Base-by-base conservation (phyloP, 2,797 vertebrate genomes). In the Pantherophis alleghaniensis region DNA sequence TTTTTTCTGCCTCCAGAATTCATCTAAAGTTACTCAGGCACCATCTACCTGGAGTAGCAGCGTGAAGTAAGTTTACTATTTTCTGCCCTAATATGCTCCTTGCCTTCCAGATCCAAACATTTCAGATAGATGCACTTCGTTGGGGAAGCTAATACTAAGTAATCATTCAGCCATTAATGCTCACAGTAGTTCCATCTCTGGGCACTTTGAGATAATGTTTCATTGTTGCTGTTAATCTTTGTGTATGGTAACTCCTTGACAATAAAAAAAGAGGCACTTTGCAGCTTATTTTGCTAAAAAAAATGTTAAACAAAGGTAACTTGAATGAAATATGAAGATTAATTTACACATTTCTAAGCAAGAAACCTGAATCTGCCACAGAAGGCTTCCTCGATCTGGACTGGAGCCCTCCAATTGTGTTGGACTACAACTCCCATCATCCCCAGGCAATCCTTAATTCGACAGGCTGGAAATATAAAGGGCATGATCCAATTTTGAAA, bases 1-100 rank as follows among this genome's bases (percentile, higher is more conserved):
- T 61, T 47, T 61, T 89, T 47, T 26, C 94, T 93, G 94, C 94
- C 96, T 91, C 92, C 98, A 99, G 99, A 99, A 98, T 96, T 99
- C 99, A 94, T 98, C 99, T 86, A 99, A 99, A 98, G 98, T 98
- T 96, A 97, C 98, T 97, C 97, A 98, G 92, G 98, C 98, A 90
- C 98, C 98, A 42, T 98, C 98, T 91, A 95, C 98, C 3, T 99
- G 98, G 98, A 98, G 97, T 86, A 96, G 98, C 97, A 98, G 97
- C 97, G 98, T 97, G 97, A 99, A 99, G 99, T 99, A 99, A 98
- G 99, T 94, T 92, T 57, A 3, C 51, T 88, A 74, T 47, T 22
- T 28, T 96, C 14, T 42, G 37, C 26, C 9, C 47, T 61, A 63
- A 37, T 89, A 60, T 32, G 47, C 90, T 89, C 66, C 24, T 53